Conservation (phyloP, 2,113 vertebrate genomes). For the Stictonetta naevosa region DNA sequence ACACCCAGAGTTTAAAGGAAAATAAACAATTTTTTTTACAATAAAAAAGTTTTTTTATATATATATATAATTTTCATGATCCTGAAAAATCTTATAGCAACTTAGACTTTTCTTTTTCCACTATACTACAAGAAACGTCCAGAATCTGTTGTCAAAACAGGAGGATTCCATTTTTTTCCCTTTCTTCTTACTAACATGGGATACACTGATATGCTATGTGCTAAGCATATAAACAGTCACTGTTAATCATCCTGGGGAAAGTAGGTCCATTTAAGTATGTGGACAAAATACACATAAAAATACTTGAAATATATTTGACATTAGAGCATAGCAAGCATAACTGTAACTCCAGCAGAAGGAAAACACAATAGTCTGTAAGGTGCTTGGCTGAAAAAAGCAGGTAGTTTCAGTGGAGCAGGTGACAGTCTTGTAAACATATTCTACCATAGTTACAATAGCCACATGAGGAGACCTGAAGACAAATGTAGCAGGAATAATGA, state of each 20-base stretch:
- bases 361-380: not conserved
- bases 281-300: not conserved
- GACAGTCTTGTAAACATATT: not conserved
- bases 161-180: accelerated
- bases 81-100: not conserved
- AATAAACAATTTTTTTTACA: no score
- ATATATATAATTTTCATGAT: no score
- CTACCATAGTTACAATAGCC: not conserved
- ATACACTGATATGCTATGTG: not conserved
- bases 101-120: not conserved
- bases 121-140: not conserved
- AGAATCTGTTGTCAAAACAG: not conserved
- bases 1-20: not conserved
- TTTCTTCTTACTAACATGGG: not conserved
- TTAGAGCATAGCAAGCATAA: not conserved
- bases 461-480: not conserved
- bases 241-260: not conserved
- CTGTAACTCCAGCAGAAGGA: not conserved
- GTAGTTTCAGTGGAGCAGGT: not conserved
- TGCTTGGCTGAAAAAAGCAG: not conserved
- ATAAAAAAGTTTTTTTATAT: no score
- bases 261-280: not conserved
- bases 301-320: not conserved
- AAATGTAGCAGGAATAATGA: not conserved
- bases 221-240: not conserved